Evolutionary conservation across 2,888 invertebrate species (phyloP), one percentile per base, ranked within the genome.

Genomic region (Myopa testacea): DNA sequence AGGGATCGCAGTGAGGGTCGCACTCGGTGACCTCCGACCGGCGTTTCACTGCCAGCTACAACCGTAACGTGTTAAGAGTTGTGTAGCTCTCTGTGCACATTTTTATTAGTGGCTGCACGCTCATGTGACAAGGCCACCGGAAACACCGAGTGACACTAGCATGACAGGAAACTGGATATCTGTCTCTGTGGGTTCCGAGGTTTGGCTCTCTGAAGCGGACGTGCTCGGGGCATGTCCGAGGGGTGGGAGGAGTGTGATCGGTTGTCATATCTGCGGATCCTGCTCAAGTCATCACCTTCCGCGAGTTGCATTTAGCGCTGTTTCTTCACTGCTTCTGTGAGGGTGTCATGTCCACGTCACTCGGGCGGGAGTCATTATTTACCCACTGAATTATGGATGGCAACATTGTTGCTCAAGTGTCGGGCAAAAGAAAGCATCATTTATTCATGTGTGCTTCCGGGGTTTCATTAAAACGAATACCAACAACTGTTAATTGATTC

Each of bases 41-140:
- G 19, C 70, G 52, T 55, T 37, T 12, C 37, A 70, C 38, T 26
- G 38, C 37, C 34, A 34, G 38, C 70, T 55, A 34, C 70, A 37
- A n/a, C 55, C 34, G 55, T 19, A 55, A n/a, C 55, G 45, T 70
- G 70, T 70, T 38, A 55, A 16, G 55, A 55, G 37, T 70, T 70
- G 37, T 55, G 55, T 70, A 70, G 55, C 16, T n/a, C n/a, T n/a
- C 37, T 16, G 67, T 52, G 38, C 37, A 26, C 52, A 55, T 52
- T 55, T 40, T 34, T 70, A 70, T 52, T 70, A 70, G 37, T 37
- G 34, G 37, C 55, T 70, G 70, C 70, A 50, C 62, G 62, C n/a
- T 19, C 50, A 50, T 40, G 69, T 45, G 70, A 70, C 19, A 55
- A 52, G 70, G 70, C 52, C 52, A 34, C 69, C 19, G 50, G 69